phyloP scores from a whole-genome alignment of 2,888 invertebrate species.

The Uloborus plumipes region DNA sequence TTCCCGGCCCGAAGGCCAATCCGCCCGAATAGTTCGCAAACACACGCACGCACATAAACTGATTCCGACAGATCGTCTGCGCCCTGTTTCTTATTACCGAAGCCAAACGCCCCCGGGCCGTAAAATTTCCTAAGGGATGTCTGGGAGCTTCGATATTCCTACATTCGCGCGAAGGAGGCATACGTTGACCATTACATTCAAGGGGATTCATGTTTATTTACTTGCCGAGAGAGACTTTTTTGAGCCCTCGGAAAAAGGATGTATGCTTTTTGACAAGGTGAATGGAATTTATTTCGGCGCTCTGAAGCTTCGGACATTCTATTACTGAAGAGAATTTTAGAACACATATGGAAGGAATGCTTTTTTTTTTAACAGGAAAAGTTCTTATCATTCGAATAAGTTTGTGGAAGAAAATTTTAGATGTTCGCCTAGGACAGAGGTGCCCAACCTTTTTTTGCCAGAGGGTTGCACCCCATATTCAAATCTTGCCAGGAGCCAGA shows the following conservation, averaged over 20 bases:
- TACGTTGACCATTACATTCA: not conserved
- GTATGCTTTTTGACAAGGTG: not conserved
- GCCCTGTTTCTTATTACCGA: not conserved
- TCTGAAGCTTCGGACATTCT: too few relatives aligned
- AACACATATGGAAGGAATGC: too few relatives aligned
- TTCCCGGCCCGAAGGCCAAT: not conserved
- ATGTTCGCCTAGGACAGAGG: too few relatives aligned
- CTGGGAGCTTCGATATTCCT: not conserved
- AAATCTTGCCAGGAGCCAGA: too few relatives aligned
- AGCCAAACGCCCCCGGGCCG: conserved; percentile 13
- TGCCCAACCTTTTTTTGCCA: too few relatives aligned
- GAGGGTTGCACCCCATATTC: too few relatives aligned
- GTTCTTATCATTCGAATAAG: too few relatives aligned
- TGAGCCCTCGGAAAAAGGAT: not conserved
- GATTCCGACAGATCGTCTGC: not conserved
- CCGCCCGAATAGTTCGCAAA: not conserved
- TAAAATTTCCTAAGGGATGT: conserved; percentile 39
- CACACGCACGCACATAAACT: not conserved
- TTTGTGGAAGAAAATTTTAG: too few relatives aligned
- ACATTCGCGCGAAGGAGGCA: not conserved
- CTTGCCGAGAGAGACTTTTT: not conserved
- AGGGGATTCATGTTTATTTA: too few relatives aligned
- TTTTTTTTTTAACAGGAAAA: too few relatives aligned
- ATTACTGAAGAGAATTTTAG: too few relatives aligned
- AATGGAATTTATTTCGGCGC: not conserved